phyloP scores from a whole-genome alignment of 1,140 invertebrate species.

The Brachionus manjavacas region DNA sequence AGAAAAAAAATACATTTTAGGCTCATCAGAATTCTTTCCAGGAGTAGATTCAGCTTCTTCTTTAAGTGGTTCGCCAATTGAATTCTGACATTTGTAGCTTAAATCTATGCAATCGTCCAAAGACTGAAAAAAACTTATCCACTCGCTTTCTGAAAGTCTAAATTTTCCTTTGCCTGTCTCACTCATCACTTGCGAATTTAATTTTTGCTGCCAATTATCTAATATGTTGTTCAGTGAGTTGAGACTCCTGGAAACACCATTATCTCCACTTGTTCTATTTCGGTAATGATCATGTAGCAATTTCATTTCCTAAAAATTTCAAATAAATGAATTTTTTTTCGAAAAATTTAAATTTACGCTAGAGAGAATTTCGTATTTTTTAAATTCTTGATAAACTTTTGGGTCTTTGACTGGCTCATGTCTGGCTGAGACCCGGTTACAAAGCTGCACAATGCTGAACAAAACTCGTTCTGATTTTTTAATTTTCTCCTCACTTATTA shows the following conservation, averaged over 20 bases:
- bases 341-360: background rate
- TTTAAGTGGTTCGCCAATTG: background rate
- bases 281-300: constrained; percentile 51
- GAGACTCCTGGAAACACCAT: constrained; percentile 53
- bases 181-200: constrained; percentile 44
- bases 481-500: constrained; percentile 8
- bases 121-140: constrained; percentile 48
- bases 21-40: constrained; percentile 47
- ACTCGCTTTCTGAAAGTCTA: constrained; percentile 52
- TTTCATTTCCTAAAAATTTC: background rate
- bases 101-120: constrained; percentile 53
- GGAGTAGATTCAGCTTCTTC: constrained; percentile 48
- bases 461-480: constrained; percentile 24
- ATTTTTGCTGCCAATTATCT: constrained; percentile 51
- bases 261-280: constrained; percentile 55
- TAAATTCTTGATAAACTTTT: background rate
- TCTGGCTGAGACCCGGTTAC: background rate
- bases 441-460: background rate
- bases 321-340: background rate
- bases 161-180: constrained; percentile 46
- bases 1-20: background rate
- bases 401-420: background rate
- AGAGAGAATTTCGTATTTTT: background rate
- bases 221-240: constrained; percentile 51
- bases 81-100: constrained; percentile 10